Conservation (phyloP, 92 coral and sea anemone genomes). For the Heteractis magnifica region DNA sequence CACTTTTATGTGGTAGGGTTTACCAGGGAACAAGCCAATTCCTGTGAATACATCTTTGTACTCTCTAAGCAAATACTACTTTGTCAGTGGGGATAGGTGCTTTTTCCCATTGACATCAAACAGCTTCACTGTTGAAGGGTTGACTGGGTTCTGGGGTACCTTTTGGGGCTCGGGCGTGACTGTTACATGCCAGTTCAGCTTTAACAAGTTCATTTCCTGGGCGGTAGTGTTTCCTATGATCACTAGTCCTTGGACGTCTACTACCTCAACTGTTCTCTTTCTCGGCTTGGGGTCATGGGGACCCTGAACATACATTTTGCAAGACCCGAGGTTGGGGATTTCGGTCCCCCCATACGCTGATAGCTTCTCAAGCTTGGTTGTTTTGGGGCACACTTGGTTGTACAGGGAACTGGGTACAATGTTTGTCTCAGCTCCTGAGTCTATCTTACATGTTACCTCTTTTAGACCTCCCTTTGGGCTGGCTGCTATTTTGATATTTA, state of each 20-base stretch:
- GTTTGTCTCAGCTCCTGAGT: too few species aligned
- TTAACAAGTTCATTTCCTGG: slow-evolving; percentile 15
- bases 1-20: too few species aligned
- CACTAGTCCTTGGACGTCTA: slow-evolving; percentile 31
- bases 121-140: too few species aligned
- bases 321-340: slow-evolving; percentile 28
- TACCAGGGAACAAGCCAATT: too few species aligned
- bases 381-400: slow-evolving; percentile 23
- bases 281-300: slow-evolving; percentile 22
- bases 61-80: slow-evolving; percentile 38
- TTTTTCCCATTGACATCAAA: too few species aligned
- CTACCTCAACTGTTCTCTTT: slow-evolving; percentile 31
- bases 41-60: too few species aligned
- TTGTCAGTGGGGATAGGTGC: slow-evolving; percentile 46
- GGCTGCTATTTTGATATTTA: slow-evolving; percentile 34
- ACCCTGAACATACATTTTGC: slow-evolving; percentile 38
- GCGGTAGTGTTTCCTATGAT: slow-evolving; percentile 34
- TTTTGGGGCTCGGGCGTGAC: slow-evolving; percentile 17
- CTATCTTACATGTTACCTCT: slow-evolving; percentile 45
- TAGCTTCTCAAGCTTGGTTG: slow-evolving; percentile 31
- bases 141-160: too few species aligned
- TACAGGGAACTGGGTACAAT: slow-evolving; percentile 45
- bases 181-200: slow-evolving; percentile 35
- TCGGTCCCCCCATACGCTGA: slow-evolving; percentile 37
- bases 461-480: slow-evolving; percentile 31